These are phyloP conservation scores for Sternotherus odoratus DNA, from an alignment of 2,797 vertebrate species.

Conservation along the genomic window DNA sequence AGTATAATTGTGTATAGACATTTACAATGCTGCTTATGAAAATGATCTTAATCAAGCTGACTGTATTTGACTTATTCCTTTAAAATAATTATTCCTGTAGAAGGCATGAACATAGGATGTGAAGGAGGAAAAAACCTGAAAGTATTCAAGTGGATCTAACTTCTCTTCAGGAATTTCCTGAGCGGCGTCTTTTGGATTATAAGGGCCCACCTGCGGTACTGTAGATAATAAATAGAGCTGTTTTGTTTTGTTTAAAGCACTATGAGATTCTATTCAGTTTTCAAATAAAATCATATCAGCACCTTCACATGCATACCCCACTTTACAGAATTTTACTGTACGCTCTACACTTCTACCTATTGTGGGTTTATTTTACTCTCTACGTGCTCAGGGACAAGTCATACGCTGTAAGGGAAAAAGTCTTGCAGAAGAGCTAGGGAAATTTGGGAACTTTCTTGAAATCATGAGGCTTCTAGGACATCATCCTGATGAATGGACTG, in stretches of 20 bases:
- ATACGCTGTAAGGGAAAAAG: neutral
- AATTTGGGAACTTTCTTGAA: neutral
- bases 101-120: conserved; percentile 37
- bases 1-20: conserved; percentile 59
- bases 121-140: conserved; percentile 37
- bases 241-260: conserved; percentile 25
- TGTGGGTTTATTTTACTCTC: neutral
- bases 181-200: conserved; percentile 10
- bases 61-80: conserved; percentile 63
- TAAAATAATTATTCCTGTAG: conserved; percentile 59
- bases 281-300: neutral
- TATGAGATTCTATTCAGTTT: neutral
- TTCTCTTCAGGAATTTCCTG: conserved; percentile 45
- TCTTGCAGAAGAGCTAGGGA: neutral
- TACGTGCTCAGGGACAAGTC: neutral
- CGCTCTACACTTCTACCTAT: neutral
- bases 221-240: neutral
- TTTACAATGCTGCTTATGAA: conserved; percentile 66
- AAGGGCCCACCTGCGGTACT: conserved; percentile 13
- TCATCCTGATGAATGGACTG: neutral
- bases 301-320: neutral
- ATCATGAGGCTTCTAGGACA: neutral
- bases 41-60: conserved; percentile 69
- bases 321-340: neutral
- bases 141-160: conserved; percentile 33